Conservation (phyloP, 2,113 vertebrate species). For the Rhinoderma darwinii region DNA sequence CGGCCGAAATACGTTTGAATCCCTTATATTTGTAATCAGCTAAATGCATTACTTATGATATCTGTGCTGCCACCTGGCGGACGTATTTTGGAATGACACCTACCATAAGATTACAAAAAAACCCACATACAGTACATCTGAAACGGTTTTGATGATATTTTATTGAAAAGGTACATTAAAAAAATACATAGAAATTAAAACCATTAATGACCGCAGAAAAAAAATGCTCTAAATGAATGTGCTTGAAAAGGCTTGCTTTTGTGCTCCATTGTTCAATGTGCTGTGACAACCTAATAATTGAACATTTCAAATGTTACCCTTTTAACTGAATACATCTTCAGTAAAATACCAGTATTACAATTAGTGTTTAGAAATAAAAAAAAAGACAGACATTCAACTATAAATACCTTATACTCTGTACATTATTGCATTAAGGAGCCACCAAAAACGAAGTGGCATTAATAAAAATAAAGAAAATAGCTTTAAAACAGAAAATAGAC, state of each 20-base stretch:
- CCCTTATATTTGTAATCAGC: too few relatives aligned
- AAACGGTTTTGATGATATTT: constrained; percentile 73
- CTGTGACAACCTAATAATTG: constrained; percentile 36
- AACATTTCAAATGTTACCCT: constrained; percentile 72
- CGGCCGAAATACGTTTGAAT: too few relatives aligned
- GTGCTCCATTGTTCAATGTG: constrained; percentile 51
- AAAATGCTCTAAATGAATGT: constrained; percentile 74
- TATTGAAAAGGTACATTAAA: constrained; percentile 89
- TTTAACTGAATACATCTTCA: constrained; percentile 71
- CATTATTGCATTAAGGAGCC: constrained; percentile 90
- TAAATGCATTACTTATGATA: constrained; percentile 1
- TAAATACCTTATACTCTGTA: constrained; percentile 84
- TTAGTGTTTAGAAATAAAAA: constrained; percentile 73
- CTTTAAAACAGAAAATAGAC: constrained; percentile 72
- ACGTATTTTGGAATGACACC: not conserved
- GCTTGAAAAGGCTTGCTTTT: constrained; percentile 58
- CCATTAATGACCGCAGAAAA: constrained; percentile 79
- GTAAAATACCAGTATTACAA: constrained; percentile 75
- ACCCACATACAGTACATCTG: constrained; percentile 47
- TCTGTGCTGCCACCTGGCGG: constrained; percentile 40
- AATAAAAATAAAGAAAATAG: constrained; percentile 71
- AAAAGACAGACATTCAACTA: constrained; percentile 76
- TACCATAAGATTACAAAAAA: not conserved
- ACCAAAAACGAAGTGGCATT: constrained; percentile 78
- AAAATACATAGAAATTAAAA: constrained; percentile 86